Evolutionary conservation across 2,797 vertebrate genomes (phyloP), one percentile per base, ranked within the genome.

Genomic region (Enteromius mattozi): DNA sequence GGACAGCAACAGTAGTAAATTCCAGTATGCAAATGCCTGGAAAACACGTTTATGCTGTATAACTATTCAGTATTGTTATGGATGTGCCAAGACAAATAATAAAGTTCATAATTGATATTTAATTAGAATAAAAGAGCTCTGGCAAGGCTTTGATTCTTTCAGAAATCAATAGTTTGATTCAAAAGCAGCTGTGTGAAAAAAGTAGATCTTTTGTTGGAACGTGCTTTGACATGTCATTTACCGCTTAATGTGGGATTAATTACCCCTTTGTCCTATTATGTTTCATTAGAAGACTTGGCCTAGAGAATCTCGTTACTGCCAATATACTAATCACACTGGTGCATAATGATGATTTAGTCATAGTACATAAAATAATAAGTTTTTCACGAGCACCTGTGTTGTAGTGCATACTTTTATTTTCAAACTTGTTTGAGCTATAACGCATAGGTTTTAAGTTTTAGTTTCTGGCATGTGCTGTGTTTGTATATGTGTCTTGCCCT

Each of bases 161-260:
- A 79, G 84, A 87, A 87, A 70, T 56, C 61, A 13, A 21, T 35
- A 16, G 72, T 49, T 90, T 87, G 88, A 85, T 82, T 86, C 82
- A 89, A 90, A 89, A 87, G 85, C 78, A 80, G 86, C 66, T 47
- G 84, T 89, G 89, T 30, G 2, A 92, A 87, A 86, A 83, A 86
- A 92, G 86, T 84, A 81, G 89, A 88, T 88, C 27, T 90, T 87
- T 86, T 90, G 76, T 86, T 92, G 91, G 90, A 92, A 80, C 71
- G 2, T 59, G 56, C 10, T 35, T 59, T 59, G 61, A 37, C 66
- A 7, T 81, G 89, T 68, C 63, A 75, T 90, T 90, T 90, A 89
- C 88, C 78, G 88, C 89, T 84, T 90, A 92, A 93, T 88, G 84
- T 93, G 91, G 89, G 92, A 91, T 90, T 88, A 91, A 93, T 95